Evolutionary conservation across 1,140 invertebrate species (phyloP), one percentile per base, ranked within the genome.

Genomic region (Semibalanus balanoides): DNA sequence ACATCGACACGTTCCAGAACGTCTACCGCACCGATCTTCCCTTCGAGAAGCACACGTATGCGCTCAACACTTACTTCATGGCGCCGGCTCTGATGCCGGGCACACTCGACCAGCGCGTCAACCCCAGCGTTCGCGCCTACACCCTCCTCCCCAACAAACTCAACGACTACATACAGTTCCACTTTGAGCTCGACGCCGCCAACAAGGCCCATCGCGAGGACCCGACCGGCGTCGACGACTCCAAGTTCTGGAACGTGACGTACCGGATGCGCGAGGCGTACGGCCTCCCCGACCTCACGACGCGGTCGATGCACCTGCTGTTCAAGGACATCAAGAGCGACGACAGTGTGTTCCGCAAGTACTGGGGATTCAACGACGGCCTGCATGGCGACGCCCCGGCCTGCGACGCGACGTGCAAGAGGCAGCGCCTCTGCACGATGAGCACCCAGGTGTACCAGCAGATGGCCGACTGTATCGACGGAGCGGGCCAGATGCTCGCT

Each of bases 1-100:
- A 72, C 70, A 72, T 72, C 7, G 70, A 72, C 70, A 72, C 70
- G n/a, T 72, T 72, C 70, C n/a, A 72, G 70, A 72, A 72, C 70
- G 28, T 28, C 7, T 30, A 72, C 28, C n/a, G 29, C 29, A 11
- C 9, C 9, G 70, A 30, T n/a, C 3, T 72, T 3, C 70, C 9
- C 19, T 11, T 72, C 22, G 51, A 64, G 51, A 14, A 64, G 51
- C 51, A 64, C 51, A 64, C 51, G 51, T 64, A 14, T 1, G 51
- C 51, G 9, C 51, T 64, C 51, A 64, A 64, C 51, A 64, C 51
- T 1, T 64, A 64, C 51, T 64, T 64, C 51, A 64, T 64, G 70
- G 70, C 25, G 3, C 70, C 70, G 70, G n/a, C 25, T 19, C n/a
- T 72, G 28, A 22, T 22, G 9, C 70, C 70, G 0, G 70, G 70